Evolutionary conservation across 2,888 invertebrate genomes (phyloP), one percentile per base, ranked within the genome.

Genomic region (Abscondita cerata): DNA sequence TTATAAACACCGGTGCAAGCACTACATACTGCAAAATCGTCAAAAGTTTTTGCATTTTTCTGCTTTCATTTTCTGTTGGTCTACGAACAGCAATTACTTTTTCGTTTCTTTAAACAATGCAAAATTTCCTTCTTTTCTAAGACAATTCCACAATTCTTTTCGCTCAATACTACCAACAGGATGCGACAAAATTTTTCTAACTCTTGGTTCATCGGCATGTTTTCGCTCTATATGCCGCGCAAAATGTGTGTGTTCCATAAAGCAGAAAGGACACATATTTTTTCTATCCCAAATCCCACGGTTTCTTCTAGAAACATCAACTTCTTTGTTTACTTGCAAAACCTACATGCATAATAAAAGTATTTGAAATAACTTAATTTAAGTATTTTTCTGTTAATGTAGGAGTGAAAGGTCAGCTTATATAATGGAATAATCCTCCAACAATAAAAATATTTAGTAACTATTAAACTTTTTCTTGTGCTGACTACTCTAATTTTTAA

Each of bases 141-240:
- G 46, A 16, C 33, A 46, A 31, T 34, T 33, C 33, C 46, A 46
- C 19, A 55, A 36, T 33, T 47, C 3, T 36, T 55, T 55, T 9
- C 16, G 31, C 15, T 55, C 47, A n/a, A 20, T 36, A 47, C 54
- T 55, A 2, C 47, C 36, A 13, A 19, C 19, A 25, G 44, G 15
- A 9, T 53, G 25, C 19, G 41, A 44, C 12, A 46, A 55, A 16
- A 55, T 34, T 47, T 55, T 33, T 15, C 15, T 47, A 19, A 55
- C 54, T 55, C n/a, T 34, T 20, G 34, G 34, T 34, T 47, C 46
- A 34, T 55, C 47, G 16, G 16, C 9, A 55, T 60, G 54, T 36
- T 55, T 51, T 36, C 60, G 40, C 51, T 61, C 36, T 15, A 61
- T 33, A 18, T 55, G 60, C 18, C 55, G 18, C 6, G 55, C 55